These are phyloP conservation scores for Fragum sueziense DNA, from an alignment of 2,888 invertebrate species.

Conservation along the genomic window DNA sequence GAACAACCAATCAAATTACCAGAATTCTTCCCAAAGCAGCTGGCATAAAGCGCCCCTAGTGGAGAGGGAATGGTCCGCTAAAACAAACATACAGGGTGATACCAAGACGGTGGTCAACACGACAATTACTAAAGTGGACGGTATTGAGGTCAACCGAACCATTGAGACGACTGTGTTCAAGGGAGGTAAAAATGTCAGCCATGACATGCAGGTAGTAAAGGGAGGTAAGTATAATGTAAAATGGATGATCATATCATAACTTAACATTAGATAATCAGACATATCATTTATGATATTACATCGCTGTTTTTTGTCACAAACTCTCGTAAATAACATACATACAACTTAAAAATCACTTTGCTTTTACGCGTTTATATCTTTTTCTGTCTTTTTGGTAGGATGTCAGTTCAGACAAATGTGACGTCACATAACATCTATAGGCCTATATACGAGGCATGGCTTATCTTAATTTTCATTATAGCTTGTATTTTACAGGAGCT, in stretches of 20 bases:
- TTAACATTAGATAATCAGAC: too few relatives aligned
- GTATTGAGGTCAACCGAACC: conserved; percentile 48
- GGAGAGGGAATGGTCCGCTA: conserved; percentile 35
- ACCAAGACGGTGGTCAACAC: conserved; percentile 44
- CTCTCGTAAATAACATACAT: too few relatives aligned
- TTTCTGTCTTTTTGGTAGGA: too few relatives aligned
- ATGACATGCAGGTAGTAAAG: conserved; percentile 30
- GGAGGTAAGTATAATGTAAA: background rate
- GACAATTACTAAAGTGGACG: conserved; percentile 45
- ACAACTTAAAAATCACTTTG: too few relatives aligned
- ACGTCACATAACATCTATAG: too few relatives aligned
- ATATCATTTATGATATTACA: too few relatives aligned
- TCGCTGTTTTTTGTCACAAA: too few relatives aligned
- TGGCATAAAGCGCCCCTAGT: conserved; percentile 46
- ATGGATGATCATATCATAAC: background rate
- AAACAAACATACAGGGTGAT: conserved; percentile 36
- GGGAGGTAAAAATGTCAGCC: conserved; percentile 32
- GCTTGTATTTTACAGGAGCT: background rate
- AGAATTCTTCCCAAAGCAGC: conserved; percentile 17
- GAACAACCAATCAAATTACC: conserved; percentile 32
- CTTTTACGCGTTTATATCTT: too few relatives aligned
- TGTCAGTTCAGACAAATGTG: too few relatives aligned
- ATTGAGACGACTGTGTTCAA: conserved; percentile 46
- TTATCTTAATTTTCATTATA: too few relatives aligned
- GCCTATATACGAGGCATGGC: too few relatives aligned